Percentiles rank a stretch among this genome's conserved stretches.
These are phyloP conservation scores for Zeuzera pyrina DNA, from an alignment of 2,888 invertebrate species.

Conservation along the genomic window DNA sequence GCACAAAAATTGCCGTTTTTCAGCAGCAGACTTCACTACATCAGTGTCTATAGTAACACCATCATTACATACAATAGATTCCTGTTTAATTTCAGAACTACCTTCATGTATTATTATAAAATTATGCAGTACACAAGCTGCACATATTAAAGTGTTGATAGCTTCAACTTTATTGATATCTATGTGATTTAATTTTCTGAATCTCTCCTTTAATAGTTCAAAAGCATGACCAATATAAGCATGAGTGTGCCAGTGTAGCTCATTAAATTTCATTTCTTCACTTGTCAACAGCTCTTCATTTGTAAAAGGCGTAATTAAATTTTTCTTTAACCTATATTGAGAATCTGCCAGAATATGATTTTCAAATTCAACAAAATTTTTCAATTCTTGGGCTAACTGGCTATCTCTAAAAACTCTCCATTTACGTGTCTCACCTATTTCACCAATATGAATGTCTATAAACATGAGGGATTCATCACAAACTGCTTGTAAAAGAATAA, in stretches of 20 bases:
- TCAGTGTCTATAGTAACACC: slow-evolving; percentile 45
- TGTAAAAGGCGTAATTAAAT: slow-evolving; percentile 54
- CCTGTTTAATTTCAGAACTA: slow-evolving; percentile 43
- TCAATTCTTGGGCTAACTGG: slow-evolving; percentile 36
- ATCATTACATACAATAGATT: slow-evolving; percentile 44
- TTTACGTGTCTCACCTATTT: slow-evolving; percentile 45
- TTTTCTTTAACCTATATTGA: slow-evolving; percentile 49
- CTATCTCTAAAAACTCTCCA: slow-evolving; percentile 51
- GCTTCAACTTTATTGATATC: slow-evolving; percentile 41
- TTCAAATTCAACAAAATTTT: slow-evolving; percentile 52
- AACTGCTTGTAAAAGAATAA: slow-evolving; percentile 54
- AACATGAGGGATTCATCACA: slow-evolving; percentile 59
- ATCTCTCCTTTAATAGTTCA: slow-evolving; percentile 49
- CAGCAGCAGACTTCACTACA: slow-evolving; percentile 46
- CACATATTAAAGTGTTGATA: slow-evolving; percentile 38
- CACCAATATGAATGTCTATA: slow-evolving; percentile 48
- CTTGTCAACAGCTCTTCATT: slow-evolving; percentile 51
- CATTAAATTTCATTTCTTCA: slow-evolving; percentile 65
- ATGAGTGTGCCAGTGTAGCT: slow-evolving; percentile 50
- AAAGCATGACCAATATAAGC: slow-evolving; percentile 54
- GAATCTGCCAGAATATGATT: slow-evolving; percentile 57
- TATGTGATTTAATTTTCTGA: slow-evolving; percentile 48
- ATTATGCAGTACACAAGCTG: slow-evolving; percentile 58
- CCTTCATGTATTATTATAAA: slow-evolving; percentile 59
- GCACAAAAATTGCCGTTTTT: slow-evolving; percentile 60